These are phyloP conservation scores for Chelonus insularis DNA, from an alignment of 1,140 invertebrate genomes.

Conservation along the genomic window DNA sequence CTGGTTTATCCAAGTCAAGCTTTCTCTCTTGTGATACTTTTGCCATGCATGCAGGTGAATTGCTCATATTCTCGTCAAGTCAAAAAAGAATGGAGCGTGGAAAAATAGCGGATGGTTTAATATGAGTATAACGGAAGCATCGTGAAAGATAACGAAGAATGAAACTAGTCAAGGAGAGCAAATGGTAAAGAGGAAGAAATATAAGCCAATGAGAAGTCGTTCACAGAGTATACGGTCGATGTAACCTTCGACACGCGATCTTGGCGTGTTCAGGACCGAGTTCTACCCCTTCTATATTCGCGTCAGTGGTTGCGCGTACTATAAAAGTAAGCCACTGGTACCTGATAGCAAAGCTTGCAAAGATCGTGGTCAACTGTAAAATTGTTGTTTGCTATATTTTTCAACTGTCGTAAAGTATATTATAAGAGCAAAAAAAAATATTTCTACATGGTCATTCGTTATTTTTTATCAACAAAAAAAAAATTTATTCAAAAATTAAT, in stretches of 20 bases:
- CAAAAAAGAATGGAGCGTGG: slow-evolving; percentile 24
- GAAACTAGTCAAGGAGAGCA: slow-evolving; percentile 3
- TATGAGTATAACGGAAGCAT: slow-evolving; percentile 15
- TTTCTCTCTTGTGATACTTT: slow-evolving; percentile 39
- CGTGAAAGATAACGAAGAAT: slow-evolving; percentile 20
- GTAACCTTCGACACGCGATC: slow-evolving; percentile 55
- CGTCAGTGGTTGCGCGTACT: slow-evolving; percentile 13
- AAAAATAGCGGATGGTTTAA: slow-evolving; percentile 2
- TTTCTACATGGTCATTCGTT: too few relatives aligned
- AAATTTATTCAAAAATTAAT: too few relatives aligned
- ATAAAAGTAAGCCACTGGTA: slow-evolving; percentile 29
- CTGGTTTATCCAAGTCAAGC: slow-evolving; percentile 34
- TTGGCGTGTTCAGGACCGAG: slow-evolving; percentile 23
- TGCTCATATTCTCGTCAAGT: slow-evolving; percentile 20
- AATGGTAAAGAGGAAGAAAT: not conserved
- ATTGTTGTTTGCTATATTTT: slow-evolving; percentile 16
- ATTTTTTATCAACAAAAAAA: too few relatives aligned
- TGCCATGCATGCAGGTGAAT: slow-evolving; percentile 30
- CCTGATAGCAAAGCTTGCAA: not conserved
- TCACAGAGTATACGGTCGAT: slow-evolving; percentile 37
- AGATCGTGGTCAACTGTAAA: slow-evolving; percentile 33
- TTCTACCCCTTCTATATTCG: not conserved
- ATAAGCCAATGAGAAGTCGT: slow-evolving; percentile 1
- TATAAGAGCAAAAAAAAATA: slow-evolving; percentile 6
- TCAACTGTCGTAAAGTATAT: slow-evolving; percentile 24